Base-by-base conservation (phyloP, 2,797 vertebrate genomes). In the Sebastes taczanowskii region DNA sequence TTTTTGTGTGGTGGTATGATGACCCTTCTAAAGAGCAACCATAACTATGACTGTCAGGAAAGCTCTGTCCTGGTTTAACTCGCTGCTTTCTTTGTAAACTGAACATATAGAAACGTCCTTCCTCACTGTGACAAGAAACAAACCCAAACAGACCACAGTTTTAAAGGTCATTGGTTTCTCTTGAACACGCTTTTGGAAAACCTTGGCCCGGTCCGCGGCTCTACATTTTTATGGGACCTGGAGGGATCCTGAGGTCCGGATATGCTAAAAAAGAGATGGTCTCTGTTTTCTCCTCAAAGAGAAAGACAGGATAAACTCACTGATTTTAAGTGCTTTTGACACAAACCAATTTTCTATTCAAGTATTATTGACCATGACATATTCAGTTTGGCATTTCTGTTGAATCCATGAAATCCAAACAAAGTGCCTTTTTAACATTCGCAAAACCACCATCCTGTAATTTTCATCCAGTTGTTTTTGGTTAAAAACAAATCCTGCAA, bases 381-480 rank as follows among this genome's bases (percentile, higher is more conserved):
- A 70, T 61, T 74, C 71, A 63, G 56, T 81, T 85, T 81, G 63
- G 35, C 66, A 25, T 79, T 87, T 80, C 25, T 60, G 8, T 73
- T 56, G 65, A 74, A 32, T 78, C 61, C 60, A 7, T 42, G 25
- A 85, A 75, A 76, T 86, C 68, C 66, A 76, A 49, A 68, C 63
- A 83, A 83, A 78, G 65, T 77, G 82, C 34, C 49, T 81, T 86
- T 86, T 80, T 84, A 70, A 56, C 75, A 77, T 81, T 75, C 74
- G 49, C 62, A 68, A 87, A 80, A 80, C 80, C 82, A 60, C 78
- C 30, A 23, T 77, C 60, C 67, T 75, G 77, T 87, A 60, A 90
- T 87, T 90, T 80, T 63, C 71, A 53, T 77, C 46, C 32, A 78
- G 70, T 88, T 88, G 74, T 82, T 86, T 89, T 82, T 60, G 23